Evolutionary conservation across 2,113 vertebrate genomes (phyloP).

Genomic region (Actenoides hombroni): DNA sequence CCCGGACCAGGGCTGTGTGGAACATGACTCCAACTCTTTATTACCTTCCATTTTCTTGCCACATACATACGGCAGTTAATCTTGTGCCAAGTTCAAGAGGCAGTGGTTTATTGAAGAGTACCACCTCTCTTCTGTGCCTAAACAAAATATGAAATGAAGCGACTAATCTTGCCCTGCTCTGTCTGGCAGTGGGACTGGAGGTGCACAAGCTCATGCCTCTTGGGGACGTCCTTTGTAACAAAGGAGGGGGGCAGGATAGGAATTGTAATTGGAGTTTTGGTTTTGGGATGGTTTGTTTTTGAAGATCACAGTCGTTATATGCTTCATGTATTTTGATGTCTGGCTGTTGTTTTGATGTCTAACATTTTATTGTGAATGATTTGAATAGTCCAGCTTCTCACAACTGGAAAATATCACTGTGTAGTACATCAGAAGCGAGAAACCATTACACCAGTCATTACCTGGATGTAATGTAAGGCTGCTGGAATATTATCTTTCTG

Average conservation of each 20-base stretch:
- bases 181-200: background rate
- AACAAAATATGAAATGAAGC: background rate
- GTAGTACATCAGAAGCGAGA: background rate
- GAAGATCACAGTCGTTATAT: background rate
- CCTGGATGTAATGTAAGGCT: background rate
- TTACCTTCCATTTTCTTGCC: background rate
- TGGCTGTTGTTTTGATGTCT: background rate
- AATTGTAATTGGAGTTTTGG: background rate
- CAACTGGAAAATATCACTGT: background rate
- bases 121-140: background rate
- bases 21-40: background rate
- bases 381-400: background rate
- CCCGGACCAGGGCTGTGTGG: background rate
- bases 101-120: background rate
- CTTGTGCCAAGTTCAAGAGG: background rate
- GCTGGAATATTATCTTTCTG: constrained; percentile 8
- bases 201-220: background rate
- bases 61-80: background rate
- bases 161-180: background rate
- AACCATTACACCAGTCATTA: background rate
- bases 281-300: background rate
- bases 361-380: background rate
- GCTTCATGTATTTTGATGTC: background rate
- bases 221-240: background rate
- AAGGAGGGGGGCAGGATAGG: background rate